Conservation (phyloP, 1,140 invertebrate species). For the Epicauta chinensis region DNA sequence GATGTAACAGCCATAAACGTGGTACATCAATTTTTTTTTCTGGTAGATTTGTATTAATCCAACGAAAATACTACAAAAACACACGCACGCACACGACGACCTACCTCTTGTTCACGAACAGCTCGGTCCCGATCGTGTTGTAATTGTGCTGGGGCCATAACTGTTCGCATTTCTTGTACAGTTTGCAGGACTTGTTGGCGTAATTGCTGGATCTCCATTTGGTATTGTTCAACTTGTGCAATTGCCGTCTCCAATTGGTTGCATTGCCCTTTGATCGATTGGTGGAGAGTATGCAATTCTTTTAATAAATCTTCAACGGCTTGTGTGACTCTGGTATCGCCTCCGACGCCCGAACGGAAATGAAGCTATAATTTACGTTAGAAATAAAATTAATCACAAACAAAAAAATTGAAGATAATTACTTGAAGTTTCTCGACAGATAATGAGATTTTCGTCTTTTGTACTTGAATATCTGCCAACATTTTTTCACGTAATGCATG, state of each 20-base stretch:
- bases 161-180: slow-evolving; percentile 76
- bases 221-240: slow-evolving; percentile 78
- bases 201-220: slow-evolving; percentile 79
- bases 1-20: background rate
- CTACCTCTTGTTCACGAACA: slow-evolving; percentile 85
- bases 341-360: slow-evolving; percentile 75
- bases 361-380: slow-evolving; percentile 57
- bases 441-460: slow-evolving; percentile 84
- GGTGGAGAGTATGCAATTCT: slow-evolving; percentile 62
- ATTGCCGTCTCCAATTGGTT: slow-evolving; percentile 70
- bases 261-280: slow-evolving; percentile 62
- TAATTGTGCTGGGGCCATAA: slow-evolving; percentile 73
- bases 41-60: background rate
- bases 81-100: slow-evolving; percentile 37
- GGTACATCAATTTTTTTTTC: background rate
- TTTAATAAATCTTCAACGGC: slow-evolving; percentile 61
- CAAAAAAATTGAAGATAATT: slow-evolving; percentile 33
- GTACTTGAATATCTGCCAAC: slow-evolving; percentile 78
- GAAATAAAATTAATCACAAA: background rate
- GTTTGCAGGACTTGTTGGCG: slow-evolving; percentile 76
- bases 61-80: slow-evolving; percentile 1
- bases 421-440: slow-evolving; percentile 89
- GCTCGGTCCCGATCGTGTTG: slow-evolving; percentile 79
- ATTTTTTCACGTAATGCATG: slow-evolving; percentile 79
- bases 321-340: slow-evolving; percentile 67